A percentile compares a stretch with the other conserved stretches of the same genome.
Conservation (phyloP, 2,113 vertebrate species). For the Promerops cafer region DNA sequence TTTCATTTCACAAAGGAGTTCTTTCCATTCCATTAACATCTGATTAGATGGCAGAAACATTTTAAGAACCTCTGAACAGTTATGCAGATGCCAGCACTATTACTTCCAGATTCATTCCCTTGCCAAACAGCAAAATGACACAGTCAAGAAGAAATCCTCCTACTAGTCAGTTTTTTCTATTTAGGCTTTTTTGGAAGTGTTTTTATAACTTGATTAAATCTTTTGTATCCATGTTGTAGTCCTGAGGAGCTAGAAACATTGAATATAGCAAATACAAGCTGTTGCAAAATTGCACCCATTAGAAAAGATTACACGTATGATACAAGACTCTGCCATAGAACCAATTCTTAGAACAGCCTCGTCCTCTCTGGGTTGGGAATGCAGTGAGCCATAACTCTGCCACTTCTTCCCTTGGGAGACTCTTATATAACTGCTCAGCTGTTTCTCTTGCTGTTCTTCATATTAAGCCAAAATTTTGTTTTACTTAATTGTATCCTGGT, state of each 20-base stretch:
- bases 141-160: not conserved
- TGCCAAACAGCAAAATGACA: not conserved
- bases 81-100: not conserved
- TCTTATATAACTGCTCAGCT: constrained; percentile 9
- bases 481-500: not conserved
- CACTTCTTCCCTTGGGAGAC: not conserved
- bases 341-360: not conserved
- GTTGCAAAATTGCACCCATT: not conserved
- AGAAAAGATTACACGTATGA: not conserved
- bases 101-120: not conserved
- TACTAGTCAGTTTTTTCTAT: not conserved
- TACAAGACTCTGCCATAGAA: not conserved
- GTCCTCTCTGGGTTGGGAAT: not conserved
- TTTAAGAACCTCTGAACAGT: not conserved
- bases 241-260: not conserved
- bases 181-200: not conserved
- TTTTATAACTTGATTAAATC: not conserved
- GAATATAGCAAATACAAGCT: not conserved
- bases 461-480: not conserved
- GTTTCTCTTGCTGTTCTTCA: constrained; percentile 1
- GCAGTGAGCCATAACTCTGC: not conserved
- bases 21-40: not conserved
- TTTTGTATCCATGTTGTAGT: not conserved
- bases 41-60: not conserved
- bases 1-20: not conserved